Base-by-base conservation (phyloP, 2,888 invertebrate species). In the Lasioglossum pauxillum region DNA sequence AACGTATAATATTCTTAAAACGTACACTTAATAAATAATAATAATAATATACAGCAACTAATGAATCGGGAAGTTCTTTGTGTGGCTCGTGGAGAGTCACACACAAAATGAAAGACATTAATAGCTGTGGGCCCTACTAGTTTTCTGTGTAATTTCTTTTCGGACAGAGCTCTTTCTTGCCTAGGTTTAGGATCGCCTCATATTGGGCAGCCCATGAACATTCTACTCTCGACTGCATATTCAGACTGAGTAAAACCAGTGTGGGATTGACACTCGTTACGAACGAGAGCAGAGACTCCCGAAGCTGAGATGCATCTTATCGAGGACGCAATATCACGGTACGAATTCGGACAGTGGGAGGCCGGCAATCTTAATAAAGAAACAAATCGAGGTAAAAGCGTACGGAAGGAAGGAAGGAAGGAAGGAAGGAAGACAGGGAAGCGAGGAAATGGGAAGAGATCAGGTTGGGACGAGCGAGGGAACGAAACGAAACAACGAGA, bases 401-500 rank as follows among this genome's bases (percentile, higher is more conserved):
- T 7, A 0, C 5, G 27, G 31, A 64, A 27, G 60, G 60, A 35
- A 35, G 72, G 79, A 27, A 69, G 23, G 41, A 41, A 41, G n/a
- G n/a, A n/a, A 38, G n/a, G 27, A 60, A 27, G 60, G 27, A 35
- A 35, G 72, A 49, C 35, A 72, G 57, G 77, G 31, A 64, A 75
- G 74, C 71, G 74, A 75, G 44, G 85, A 64, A 71, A 80, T 35
- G 23, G 67, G 67, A 31, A 64, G 31, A 27, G 60, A 31, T 5
- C 5, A 16, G 14, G 14, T 27, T 14, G 14, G 60, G 27, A 27
- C n/a, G 12, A 27, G 60, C 60, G 27, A 60, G 27, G 31, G 27
- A 19, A 67, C 31, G 31, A 16, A 67, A 76, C 53, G 85, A 71
- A 74, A 80, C 53, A 80, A 78, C 64, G 83, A 75, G 82, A 81